Evolutionary conservation across 2,888 invertebrate genomes (phyloP).

Genomic region (Tridacna gigas): DNA sequence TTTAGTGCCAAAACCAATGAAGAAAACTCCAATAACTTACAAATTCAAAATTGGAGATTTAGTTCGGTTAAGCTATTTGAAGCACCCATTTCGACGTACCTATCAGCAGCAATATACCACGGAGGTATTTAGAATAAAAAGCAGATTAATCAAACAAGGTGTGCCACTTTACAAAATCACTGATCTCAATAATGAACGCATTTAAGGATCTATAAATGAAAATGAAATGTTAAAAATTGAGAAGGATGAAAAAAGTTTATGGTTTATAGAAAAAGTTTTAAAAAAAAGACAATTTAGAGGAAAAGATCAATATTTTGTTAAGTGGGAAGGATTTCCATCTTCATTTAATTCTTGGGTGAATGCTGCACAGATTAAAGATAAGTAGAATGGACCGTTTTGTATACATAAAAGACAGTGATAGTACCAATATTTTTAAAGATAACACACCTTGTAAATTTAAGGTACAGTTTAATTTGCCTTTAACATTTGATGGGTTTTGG

Average conservation of each 20-base stretch:
- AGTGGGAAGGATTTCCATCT: no score
- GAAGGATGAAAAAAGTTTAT: slow-evolving; percentile 46
- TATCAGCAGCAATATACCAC: slow-evolving; percentile 53
- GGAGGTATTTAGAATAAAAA: slow-evolving; percentile 46
- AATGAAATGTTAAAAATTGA: slow-evolving; percentile 40
- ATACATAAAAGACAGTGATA: no score
- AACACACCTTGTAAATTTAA: no score
- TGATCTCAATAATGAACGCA: slow-evolving; percentile 33
- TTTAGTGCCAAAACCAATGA: slow-evolving; percentile 31
- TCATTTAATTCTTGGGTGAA: no score
- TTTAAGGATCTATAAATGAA: slow-evolving; percentile 33
- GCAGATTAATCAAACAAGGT: slow-evolving; percentile 43
- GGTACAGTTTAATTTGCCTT: no score
- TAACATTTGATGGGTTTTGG: slow-evolving; percentile 55
- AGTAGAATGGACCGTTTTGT: no score
- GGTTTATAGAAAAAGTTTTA: no score
- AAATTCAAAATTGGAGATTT: slow-evolving; percentile 36
- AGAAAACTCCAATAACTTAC: slow-evolving; percentile 9
- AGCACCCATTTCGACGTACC: slow-evolving; percentile 46
- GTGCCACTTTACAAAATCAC: slow-evolving; percentile 44
- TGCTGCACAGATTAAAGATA: no score
- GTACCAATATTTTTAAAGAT: no score
- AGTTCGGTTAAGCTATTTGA: slow-evolving; percentile 43
- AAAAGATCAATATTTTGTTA: no score
- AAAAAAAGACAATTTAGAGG: no score